Conservation (phyloP, 1,140 invertebrate genomes). For the Camponotus floridanus region DNA sequence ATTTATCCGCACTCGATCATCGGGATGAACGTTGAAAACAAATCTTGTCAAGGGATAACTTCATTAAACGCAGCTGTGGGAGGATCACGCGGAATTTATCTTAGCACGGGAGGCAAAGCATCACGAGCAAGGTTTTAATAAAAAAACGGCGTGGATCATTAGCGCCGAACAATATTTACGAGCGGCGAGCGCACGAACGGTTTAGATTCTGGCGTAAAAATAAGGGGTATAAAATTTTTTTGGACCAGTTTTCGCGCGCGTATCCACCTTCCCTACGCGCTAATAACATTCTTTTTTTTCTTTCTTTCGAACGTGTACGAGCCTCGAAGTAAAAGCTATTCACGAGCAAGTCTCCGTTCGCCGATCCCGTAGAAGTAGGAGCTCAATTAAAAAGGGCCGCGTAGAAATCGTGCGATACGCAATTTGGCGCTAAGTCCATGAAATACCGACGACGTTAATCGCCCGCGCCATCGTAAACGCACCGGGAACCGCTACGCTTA, state of each 20-base stretch:
- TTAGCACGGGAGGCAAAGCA: conserved; percentile 22
- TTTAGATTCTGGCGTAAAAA: conserved; percentile 51
- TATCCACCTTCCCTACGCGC: conserved; percentile 21
- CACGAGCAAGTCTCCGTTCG: conserved; percentile 31
- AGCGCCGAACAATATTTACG: conserved; percentile 27
- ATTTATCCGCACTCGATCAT: background rate
- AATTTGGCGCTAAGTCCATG: conserved; percentile 63
- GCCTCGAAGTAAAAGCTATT: background rate
- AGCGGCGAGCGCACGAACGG: conserved; percentile 42
- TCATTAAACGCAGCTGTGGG: conserved; percentile 32
- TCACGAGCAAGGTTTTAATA: conserved; percentile 44
- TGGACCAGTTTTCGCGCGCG: conserved; percentile 40
- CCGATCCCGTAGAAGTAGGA: conserved; percentile 3
- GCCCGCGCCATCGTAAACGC: conserved; percentile 53
- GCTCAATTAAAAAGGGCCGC: conserved; percentile 54
- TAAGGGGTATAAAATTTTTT: conserved; percentile 57
- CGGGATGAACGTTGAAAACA: conserved; percentile 15
- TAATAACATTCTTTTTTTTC: conserved; percentile 14
- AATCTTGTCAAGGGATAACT: conserved; percentile 53
- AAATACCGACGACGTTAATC: conserved; percentile 62
- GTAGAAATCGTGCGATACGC: conserved; percentile 45
- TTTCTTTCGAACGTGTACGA: background rate
- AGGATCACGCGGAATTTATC: conserved; percentile 37
- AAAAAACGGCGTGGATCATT: conserved; percentile 53
- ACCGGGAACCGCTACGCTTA: conserved; percentile 36